Conservation (phyloP, 1,140 invertebrate species). For the Cataglyphis hispanica region DNA sequence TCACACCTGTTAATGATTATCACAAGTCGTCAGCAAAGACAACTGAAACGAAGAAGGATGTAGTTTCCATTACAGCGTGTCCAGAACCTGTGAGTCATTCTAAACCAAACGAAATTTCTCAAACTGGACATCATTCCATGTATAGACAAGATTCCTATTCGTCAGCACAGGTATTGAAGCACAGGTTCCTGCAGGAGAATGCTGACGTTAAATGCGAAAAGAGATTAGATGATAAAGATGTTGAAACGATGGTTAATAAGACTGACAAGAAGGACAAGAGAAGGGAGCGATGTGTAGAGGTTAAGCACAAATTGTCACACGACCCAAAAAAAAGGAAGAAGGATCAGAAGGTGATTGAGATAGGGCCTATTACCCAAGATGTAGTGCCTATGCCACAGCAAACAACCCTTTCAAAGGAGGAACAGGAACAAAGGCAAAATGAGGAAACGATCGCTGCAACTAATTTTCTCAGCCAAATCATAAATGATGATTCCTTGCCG, state of each 20-base stretch:
- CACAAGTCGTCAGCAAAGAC: constrained; percentile 75
- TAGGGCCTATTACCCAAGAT: constrained; percentile 60
- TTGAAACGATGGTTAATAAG: constrained; percentile 66
- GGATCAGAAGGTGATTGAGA: constrained; percentile 75
- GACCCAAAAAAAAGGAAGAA: constrained; percentile 78
- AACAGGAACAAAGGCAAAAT: constrained; percentile 83
- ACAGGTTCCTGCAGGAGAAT: constrained; percentile 76
- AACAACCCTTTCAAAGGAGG: constrained; percentile 76
- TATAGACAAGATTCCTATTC: constrained; percentile 72
- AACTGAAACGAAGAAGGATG: constrained; percentile 81
- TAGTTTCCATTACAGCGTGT: constrained; percentile 83
- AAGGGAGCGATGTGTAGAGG: constrained; percentile 78
- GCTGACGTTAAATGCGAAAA: constrained; percentile 68
- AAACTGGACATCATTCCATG: constrained; percentile 70
- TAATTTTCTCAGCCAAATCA: constrained; percentile 85
- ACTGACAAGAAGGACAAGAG: constrained; percentile 79
- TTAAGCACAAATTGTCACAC: constrained; percentile 77
- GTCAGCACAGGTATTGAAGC: constrained; percentile 70
- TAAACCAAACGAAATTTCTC: constrained; percentile 68
- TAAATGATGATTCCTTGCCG: constrained; percentile 81
- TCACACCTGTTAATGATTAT: constrained; percentile 83
- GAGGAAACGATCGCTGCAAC: constrained; percentile 86
- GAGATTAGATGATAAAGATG: constrained; percentile 66
- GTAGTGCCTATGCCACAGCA: constrained; percentile 68
- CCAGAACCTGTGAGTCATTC: constrained; percentile 69